These are phyloP conservation scores for Plectus sambesii DNA, from an alignment of 1,140 invertebrate genomes.

Conservation along the genomic window DNA sequence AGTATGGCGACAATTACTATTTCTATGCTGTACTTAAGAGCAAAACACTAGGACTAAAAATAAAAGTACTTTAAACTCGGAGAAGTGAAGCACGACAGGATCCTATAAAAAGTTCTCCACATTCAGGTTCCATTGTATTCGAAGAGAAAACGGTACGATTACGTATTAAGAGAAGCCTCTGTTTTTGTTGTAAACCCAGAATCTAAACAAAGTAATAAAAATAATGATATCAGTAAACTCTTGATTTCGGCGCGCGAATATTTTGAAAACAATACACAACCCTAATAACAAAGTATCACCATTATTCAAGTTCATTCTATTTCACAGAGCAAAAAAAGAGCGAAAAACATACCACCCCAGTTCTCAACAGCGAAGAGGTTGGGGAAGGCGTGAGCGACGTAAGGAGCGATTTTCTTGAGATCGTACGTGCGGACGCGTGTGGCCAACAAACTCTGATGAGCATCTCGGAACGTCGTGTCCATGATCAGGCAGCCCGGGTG, in stretches of 20 bases:
- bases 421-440: constrained; percentile 87
- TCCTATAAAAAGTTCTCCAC: neutral
- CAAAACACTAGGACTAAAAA: neutral
- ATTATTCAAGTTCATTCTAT: no score
- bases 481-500: constrained; percentile 79
- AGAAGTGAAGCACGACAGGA: no score
- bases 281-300: neutral
- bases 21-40: neutral
- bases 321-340: constrained; percentile 2
- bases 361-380: constrained; percentile 78
- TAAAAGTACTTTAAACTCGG: neutral
- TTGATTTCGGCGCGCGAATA: neutral
- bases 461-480: constrained; percentile 95
- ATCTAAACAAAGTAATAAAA: constrained; percentile 9
- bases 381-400: constrained; percentile 79
- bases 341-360: constrained; percentile 69
- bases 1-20: neutral
- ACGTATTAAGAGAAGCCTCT: no score
- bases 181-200: no score
- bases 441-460: constrained; percentile 90
- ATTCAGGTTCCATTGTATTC: no score
- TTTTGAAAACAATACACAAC: neutral
- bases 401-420: constrained; percentile 80
- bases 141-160: no score
- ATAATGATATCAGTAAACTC: no score